Evolutionary conservation across 1,140 invertebrate genomes (phyloP).

Genomic region (Venustaconcha ellipsiformis): DNA sequence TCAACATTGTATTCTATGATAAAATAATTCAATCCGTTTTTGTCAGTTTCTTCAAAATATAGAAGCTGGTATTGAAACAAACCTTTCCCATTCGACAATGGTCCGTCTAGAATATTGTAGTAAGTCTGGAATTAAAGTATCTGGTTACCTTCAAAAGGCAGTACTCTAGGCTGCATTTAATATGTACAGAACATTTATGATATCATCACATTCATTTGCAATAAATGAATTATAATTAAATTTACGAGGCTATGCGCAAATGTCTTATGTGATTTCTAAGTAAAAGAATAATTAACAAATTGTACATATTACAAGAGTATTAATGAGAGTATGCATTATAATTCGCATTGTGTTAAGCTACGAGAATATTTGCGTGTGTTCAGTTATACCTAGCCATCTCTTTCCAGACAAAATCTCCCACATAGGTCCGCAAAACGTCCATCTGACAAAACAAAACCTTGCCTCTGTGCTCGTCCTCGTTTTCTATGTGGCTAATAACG

Average conservation of each 20-base stretch:
- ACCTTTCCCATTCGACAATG: background rate
- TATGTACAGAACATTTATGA: too few species aligned
- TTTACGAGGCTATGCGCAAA: background rate
- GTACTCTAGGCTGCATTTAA: too few species aligned
- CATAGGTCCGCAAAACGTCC: conserved; percentile 38
- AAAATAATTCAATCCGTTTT: background rate
- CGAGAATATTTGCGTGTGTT: background rate
- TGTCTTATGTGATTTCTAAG: background rate
- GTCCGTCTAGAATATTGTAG: background rate
- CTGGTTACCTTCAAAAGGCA: too few species aligned
- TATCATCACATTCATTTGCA: background rate
- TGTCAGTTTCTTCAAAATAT: background rate
- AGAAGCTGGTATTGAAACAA: background rate
- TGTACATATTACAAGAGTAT: background rate
- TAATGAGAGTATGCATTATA: background rate
- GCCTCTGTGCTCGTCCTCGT: too few species aligned
- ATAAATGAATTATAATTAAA: background rate
- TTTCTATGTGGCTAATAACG: too few species aligned
- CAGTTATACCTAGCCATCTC: conserved; percentile 38
- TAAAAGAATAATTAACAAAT: background rate
- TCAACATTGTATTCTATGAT: background rate
- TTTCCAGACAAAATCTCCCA: conserved; percentile 43
- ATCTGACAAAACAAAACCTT: conserved; percentile 43
- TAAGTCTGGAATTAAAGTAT: too few species aligned
- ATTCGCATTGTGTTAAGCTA: background rate